Evolutionary conservation across 1,140 invertebrate species (phyloP).

Genomic region (Pseudomyrmex sp.): DNA sequence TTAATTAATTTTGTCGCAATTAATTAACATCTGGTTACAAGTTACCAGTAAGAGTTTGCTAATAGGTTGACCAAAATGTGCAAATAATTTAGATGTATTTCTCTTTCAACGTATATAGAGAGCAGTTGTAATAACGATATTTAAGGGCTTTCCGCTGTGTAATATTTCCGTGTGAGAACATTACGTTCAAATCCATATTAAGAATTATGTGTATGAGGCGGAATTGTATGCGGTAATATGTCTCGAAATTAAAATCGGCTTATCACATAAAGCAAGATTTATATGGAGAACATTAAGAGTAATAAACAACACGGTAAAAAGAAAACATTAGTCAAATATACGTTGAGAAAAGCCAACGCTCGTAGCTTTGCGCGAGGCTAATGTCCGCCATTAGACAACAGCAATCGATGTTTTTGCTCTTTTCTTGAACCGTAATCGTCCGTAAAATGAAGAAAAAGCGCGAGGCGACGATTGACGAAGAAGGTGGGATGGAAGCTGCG

Average conservation of each 20-base stretch:
- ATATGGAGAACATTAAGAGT: not conserved
- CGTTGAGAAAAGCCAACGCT: not conserved
- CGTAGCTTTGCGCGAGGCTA: not conserved
- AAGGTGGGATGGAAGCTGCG: constrained; percentile 14
- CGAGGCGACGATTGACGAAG: constrained; percentile 8
- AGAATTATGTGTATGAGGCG: constrained; percentile 12
- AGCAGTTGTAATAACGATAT: constrained; percentile 10
- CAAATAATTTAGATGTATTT: constrained; percentile 34
- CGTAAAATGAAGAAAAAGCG: constrained; percentile 48
- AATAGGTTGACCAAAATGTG: constrained; percentile 46
- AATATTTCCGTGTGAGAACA: constrained; percentile 36
- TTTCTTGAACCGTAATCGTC: constrained; percentile 63
- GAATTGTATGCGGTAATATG: constrained; percentile 3
- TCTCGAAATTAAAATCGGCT: constrained; percentile 32
- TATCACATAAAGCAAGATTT: constrained; percentile 13
- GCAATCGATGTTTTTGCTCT: constrained; percentile 48
- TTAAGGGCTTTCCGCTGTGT: constrained; percentile 29
- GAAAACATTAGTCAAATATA: not conserved
- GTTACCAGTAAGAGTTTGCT: constrained; percentile 54
- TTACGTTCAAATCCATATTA: constrained; percentile 41
- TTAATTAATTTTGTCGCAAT: constrained; percentile 43
- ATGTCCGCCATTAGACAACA: constrained; percentile 18
- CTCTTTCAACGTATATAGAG: constrained; percentile 12
- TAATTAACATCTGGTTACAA: constrained; percentile 46
- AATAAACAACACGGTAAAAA: not conserved